Evolutionary conservation across 35 echinoderm and acorn worm species (phyloP), one percentile per base, ranked within the genome.

Genomic region (Amphiura filiformis): DNA sequence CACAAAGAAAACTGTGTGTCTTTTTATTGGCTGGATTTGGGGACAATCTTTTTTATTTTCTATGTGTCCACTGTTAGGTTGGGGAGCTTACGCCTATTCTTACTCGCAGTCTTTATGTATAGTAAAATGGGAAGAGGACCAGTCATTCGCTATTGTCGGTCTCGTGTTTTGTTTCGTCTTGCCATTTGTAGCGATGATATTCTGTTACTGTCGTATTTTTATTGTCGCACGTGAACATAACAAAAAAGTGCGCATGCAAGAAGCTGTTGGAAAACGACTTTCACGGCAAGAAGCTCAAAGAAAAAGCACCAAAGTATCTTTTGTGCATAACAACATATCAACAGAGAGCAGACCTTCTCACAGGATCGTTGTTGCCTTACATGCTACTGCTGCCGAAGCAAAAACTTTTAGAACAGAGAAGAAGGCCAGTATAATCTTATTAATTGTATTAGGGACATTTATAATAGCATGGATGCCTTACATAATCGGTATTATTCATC

Each of bases 391-490:
- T 20, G 31, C 44, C 81, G 56, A 57, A 23, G 0, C 23, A 38
- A 40, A 22, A 82, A 42, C 22, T 15, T 42, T 31, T 32, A 1
- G 80, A 39, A 81, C 15, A 15, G 80, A 82, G 28, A 82, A 82
- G 3, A 82, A 82, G 42, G 39, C 80, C 18, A 82, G 38, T 31
- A 39, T 31, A 30, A 82, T 82, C 38, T 42, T 82, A 42, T 42
- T 82, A 22, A 41, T 82, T 38, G 80, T 82, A 31, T 17, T 82
- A 13, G 78, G 80, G 14, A 82, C 39, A 42, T 82, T 82, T 28
- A 44, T 82, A 20, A 5, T 82, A 42, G 36, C 80, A 38, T 82
- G 80, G 80, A 23, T 82, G 1, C 80, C 80, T 28, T 82, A 82
- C 39, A 82, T 82, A 14, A 42, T 40, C 23, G 80, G 78, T 30